A percentile compares a stretch with the other conserved stretches of the same genome.
These are phyloP conservation scores for Pammene aurita DNA, from an alignment of 2,888 invertebrate species.

Conservation along the genomic window DNA sequence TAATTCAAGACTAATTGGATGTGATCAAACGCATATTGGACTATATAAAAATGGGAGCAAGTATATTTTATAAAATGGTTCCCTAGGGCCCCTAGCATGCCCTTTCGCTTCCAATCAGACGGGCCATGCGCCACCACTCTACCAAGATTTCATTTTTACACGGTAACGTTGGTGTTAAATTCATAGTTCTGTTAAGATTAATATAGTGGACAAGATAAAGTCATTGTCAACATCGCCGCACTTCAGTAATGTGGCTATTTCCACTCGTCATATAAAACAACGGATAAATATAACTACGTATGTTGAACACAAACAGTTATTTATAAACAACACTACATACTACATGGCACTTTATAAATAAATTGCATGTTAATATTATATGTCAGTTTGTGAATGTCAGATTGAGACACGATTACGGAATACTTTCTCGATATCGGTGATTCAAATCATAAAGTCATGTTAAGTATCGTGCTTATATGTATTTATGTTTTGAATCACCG, in stretches of 20 bases:
- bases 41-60: not conserved
- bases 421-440: too few relatives aligned
- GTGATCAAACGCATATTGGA: constrained; percentile 12
- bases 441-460: too few relatives aligned
- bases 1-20: not conserved
- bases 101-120: too few relatives aligned
- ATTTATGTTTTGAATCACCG: too few relatives aligned
- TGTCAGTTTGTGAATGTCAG: not conserved
- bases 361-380: not conserved
- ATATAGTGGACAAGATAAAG: not conserved
- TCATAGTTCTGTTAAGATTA: too few relatives aligned
- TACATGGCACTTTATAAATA: not conserved
- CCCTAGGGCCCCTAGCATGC: too few relatives aligned
- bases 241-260: not conserved
- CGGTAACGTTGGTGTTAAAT: too few relatives aligned
- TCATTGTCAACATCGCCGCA: not conserved
- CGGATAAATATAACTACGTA: constrained; percentile 9
- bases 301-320: not conserved
- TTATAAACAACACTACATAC: not conserved
- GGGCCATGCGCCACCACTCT: too few relatives aligned
- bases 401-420: too few relatives aligned
- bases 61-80: not conserved
- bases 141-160: too few relatives aligned
- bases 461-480: too few relatives aligned
- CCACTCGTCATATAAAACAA: constrained; percentile 14